A percentile compares a stretch with the other conserved stretches of the same genome.
These are phyloP conservation scores for Papilio dardanus DNA, from an alignment of 1,140 invertebrate genomes.

Conservation along the genomic window DNA sequence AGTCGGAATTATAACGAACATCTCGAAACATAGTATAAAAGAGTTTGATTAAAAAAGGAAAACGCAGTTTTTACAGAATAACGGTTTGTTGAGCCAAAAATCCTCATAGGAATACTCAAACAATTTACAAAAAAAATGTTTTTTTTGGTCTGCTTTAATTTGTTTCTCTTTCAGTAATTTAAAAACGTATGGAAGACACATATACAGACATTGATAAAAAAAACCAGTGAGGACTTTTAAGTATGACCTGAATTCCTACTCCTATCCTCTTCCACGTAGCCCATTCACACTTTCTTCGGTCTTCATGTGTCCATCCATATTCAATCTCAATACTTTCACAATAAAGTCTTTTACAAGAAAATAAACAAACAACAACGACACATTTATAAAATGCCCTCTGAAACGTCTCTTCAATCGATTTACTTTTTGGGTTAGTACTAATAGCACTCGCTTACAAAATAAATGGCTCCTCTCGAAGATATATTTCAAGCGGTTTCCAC, in stretches of 20 bases:
- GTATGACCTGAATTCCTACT: too few species aligned
- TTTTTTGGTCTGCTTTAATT: too few species aligned
- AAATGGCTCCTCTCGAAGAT: conserved; percentile 33
- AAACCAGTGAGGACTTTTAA: too few species aligned
- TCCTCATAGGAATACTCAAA: background rate
- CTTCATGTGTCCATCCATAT: too few species aligned
- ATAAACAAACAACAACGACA: background rate
- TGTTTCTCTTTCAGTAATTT: too few species aligned
- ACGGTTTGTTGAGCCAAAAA: background rate
- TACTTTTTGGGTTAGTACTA: conserved; percentile 28
- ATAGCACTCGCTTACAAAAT: conserved; percentile 35
- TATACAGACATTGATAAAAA: too few species aligned
- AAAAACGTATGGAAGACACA: too few species aligned
- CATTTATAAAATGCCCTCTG: background rate
- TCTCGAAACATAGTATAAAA: background rate
- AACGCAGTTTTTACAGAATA: background rate
- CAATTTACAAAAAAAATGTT: background rate
- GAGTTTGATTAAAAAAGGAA: background rate
- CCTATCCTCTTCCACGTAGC: too few species aligned
- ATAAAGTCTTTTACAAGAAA: background rate
- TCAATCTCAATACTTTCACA: too few species aligned
- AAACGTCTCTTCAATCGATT: conserved; percentile 19
- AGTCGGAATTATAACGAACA: background rate
- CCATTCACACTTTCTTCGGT: too few species aligned
- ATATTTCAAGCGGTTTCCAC: conserved; percentile 31